Evolutionary conservation across 2,113 vertebrate species (phyloP), one percentile per base, ranked within the genome.

Genomic region (Anser brachyrhynchus): DNA sequence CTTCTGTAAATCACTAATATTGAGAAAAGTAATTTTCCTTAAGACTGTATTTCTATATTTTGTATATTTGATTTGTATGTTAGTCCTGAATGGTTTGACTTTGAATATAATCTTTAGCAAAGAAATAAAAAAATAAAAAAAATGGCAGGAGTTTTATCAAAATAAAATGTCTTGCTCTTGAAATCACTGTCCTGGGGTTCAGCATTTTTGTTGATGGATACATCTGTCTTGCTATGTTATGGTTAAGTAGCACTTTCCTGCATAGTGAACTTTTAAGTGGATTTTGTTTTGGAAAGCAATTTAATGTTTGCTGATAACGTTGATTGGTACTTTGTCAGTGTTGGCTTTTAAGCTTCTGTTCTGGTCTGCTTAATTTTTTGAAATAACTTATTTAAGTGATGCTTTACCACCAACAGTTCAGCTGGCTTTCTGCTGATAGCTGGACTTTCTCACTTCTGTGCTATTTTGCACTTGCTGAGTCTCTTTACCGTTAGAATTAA

Each of bases 241-340:
- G 23, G 52, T 86, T 49, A 81, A 72, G 43, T 78, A 89, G 79
- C 7, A 51, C 11, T 75, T 94, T 84, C 28, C 11, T 84, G n/a
- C 66, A 57, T 58, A 95, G 49, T 59, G 29, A 93, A 93, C 61
- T 78, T 93, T 14, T 44, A 89, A 94, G 55, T 84, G 52, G 76
- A 92, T 93, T 97, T 94, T 96, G 95, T 84, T 96, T 96, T 89
- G 69, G 54, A 90, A 96, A 92, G 93, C 79, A 96, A 96, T 92
- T 94, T 94, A 89, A 89, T 78, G 52, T 96, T 95, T 95, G 83
- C 85, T 90, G 90, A 95, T 96, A 96, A 90, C 3, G 4, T 92
- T 94, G 93, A 97, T 96, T 96, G 65, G 57, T 92, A 64, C 61
- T 92, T 90, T 78, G 76, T 92, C 83, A 93, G 76, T 78, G 85